Evolutionary conservation across 2,797 vertebrate genomes (phyloP).

Genomic region (Myripristis jacobus): DNA sequence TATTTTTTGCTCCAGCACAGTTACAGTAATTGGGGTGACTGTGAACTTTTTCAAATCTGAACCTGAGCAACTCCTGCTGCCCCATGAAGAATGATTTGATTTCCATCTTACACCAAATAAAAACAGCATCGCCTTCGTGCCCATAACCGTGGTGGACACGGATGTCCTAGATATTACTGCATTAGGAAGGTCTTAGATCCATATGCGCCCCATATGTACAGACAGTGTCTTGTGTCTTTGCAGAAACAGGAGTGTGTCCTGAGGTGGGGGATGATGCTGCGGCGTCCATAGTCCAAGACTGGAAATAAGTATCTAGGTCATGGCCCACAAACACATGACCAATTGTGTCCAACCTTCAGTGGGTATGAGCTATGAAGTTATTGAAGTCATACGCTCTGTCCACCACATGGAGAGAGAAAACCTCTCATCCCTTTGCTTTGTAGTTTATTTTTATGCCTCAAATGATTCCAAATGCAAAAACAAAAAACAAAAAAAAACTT

Average conservation of each 20-base stretch:
- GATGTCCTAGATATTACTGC: constrained; percentile 16
- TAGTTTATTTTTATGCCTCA: neutral
- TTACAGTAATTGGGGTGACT: constrained; percentile 7
- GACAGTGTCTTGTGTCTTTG: constrained; percentile 51
- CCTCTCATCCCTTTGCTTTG: neutral
- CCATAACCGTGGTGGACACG: no score
- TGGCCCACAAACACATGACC: constrained; percentile 75
- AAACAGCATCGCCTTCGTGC: constrained; percentile 16
- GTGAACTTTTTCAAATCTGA: neutral
- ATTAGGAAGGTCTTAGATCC: neutral
- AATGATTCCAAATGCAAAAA: no score
- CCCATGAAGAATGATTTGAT: constrained; percentile 9
- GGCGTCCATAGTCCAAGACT: constrained; percentile 48
- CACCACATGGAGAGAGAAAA: constrained; percentile 54
- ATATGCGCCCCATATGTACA: constrained; percentile 1
- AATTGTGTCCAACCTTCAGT: constrained; percentile 72
- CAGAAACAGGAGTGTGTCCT: constrained; percentile 39
- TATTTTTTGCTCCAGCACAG: constrained; percentile 37
- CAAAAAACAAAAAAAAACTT: no score
- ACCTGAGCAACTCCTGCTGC: neutral
- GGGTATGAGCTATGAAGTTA: constrained; percentile 55
- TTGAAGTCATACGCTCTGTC: constrained; percentile 68
- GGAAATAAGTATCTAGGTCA: constrained; percentile 75
- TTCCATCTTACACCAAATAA: constrained; percentile 26
- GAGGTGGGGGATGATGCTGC: constrained; percentile 66